These are phyloP conservation scores for Shargacucullia verbasci DNA, from an alignment of 2,888 invertebrate genomes.

Conservation along the genomic window DNA sequence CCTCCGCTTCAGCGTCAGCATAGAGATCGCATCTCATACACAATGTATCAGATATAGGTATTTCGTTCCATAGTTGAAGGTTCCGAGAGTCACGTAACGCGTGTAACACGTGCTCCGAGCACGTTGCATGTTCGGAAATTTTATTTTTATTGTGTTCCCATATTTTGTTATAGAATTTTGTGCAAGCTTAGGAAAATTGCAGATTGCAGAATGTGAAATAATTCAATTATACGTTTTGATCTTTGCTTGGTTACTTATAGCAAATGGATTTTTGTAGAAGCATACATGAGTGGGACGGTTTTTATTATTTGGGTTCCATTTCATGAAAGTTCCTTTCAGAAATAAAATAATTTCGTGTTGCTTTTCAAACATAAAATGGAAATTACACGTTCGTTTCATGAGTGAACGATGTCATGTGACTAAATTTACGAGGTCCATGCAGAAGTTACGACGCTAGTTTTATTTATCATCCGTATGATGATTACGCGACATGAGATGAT, in stretches of 20 bases:
- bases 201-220: conserved; percentile 20
- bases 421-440: too few species aligned
- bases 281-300: background rate
- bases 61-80: conserved; percentile 9
- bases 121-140: conserved; percentile 21
- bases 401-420: too few species aligned
- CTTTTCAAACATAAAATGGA: too few species aligned
- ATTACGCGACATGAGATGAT: too few species aligned
- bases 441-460: too few species aligned
- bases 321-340: background rate
- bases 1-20: conserved; percentile 19
- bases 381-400: too few species aligned
- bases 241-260: conserved; percentile 7
- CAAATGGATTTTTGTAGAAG: conserved; percentile 19
- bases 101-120: conserved; percentile 33
- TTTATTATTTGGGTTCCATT: conserved; percentile 1
- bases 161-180: conserved; percentile 21
- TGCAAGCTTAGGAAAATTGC: conserved; percentile 22
- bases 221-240: conserved; percentile 16
- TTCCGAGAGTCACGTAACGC: conserved; percentile 23
- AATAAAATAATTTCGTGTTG: too few species aligned
- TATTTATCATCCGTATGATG: too few species aligned
- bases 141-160: conserved; percentile 11
- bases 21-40: conserved; percentile 34
- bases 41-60: conserved; percentile 24